A percentile compares a stretch with the other conserved stretches of the same genome.
phyloP scores from a whole-genome alignment of 1,140 invertebrate genomes.

The Atta texana region DNA sequence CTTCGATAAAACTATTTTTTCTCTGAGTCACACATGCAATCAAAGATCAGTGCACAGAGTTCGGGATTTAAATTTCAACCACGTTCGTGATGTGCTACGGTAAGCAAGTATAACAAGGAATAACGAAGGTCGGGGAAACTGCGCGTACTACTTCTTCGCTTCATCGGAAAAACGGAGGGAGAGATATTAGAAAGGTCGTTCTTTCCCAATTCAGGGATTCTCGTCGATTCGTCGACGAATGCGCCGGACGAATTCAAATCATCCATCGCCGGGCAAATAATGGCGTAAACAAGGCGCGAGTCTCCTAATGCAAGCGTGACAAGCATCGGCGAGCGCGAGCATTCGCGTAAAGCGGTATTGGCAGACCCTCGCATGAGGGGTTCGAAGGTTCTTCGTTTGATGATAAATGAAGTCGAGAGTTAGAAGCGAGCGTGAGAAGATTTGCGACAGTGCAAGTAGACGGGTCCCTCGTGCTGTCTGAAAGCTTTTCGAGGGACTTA shows the following conservation, averaged over 20 bases:
- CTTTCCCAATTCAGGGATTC: slow-evolving; percentile 22
- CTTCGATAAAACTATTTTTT: too few relatives aligned
- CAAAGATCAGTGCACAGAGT: slow-evolving; percentile 2
- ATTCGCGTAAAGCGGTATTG: slow-evolving; percentile 19
- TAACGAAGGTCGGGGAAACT: slow-evolving; percentile 49
- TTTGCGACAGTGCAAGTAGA: slow-evolving; percentile 60
- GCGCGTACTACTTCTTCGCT: slow-evolving; percentile 11
- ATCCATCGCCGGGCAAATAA: slow-evolving; percentile 68
- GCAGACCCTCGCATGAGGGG: slow-evolving; percentile 36
- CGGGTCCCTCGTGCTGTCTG: slow-evolving; percentile 31
- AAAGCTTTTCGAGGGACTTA: slow-evolving; percentile 23
- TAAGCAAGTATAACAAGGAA: slow-evolving; percentile 25
- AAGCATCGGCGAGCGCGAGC: slow-evolving; percentile 56
- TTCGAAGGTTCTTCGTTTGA: slow-evolving; percentile 61
- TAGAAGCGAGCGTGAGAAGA: slow-evolving; percentile 52
- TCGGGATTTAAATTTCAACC: slow-evolving; percentile 30
- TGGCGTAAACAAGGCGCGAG: slow-evolving; percentile 73
- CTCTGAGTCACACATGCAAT: slow-evolving; percentile 2
- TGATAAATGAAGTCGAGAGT: slow-evolving; percentile 50
- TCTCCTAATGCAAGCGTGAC: slow-evolving; percentile 72
- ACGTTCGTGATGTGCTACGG: slow-evolving; percentile 25
- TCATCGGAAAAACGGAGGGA: slow-evolving; percentile 12
- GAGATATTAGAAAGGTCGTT: slow-evolving; percentile 49
- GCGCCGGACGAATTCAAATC: slow-evolving; percentile 72
- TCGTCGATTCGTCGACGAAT: slow-evolving; percentile 51